A percentile compares a stretch with the other conserved stretches of the same genome.
Conservation (phyloP, 2,888 invertebrate species). For the Drosophila anomelani region DNA sequence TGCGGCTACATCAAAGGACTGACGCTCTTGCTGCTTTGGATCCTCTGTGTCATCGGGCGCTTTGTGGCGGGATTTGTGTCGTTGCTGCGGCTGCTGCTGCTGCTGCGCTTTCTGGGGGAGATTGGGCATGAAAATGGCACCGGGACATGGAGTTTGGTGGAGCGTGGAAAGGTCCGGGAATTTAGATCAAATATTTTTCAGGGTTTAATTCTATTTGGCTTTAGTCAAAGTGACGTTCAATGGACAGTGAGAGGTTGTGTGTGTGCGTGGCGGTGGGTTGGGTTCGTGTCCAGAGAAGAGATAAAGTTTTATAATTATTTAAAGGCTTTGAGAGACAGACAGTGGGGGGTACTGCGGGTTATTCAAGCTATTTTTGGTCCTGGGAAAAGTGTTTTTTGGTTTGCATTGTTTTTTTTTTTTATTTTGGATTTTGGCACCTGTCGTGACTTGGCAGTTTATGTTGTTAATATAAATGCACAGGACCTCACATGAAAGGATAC, state of each 20-base stretch:
- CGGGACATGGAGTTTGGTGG: slow-evolving; percentile 12
- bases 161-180: slow-evolving; percentile 30
- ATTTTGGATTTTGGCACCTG: slow-evolving; percentile 45
- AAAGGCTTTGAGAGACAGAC: slow-evolving; percentile 34
- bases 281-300: slow-evolving; percentile 54
- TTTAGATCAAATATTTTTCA: slow-evolving; percentile 75
- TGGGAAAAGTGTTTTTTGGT: slow-evolving; percentile 21
- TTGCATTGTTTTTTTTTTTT: slow-evolving; percentile 7
- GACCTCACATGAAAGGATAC: slow-evolving; percentile 14
- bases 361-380: slow-evolving; percentile 23
- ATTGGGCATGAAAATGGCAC: slow-evolving; percentile 50
- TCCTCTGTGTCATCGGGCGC: slow-evolving; percentile 61
- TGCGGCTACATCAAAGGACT: slow-evolving; percentile 58
- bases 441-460: slow-evolving; percentile 53
- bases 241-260: slow-evolving; percentile 43
- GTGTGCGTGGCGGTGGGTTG: slow-evolving; percentile 21
- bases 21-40: slow-evolving; percentile 18
- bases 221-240: slow-evolving; percentile 52
- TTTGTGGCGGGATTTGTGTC: slow-evolving; percentile 70
- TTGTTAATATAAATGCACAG: slow-evolving; percentile 53
- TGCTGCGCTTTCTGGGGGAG: slow-evolving; percentile 52
- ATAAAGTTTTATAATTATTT: slow-evolving; percentile 61
- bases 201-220: slow-evolving; percentile 80
- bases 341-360: background rate
- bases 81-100: slow-evolving; percentile 40